A percentile compares a stretch with the other conserved stretches of the same genome.
Evolutionary conservation across 2,797 vertebrate species (phyloP).

Genomic region (Arrhamphus sclerolepis): DNA sequence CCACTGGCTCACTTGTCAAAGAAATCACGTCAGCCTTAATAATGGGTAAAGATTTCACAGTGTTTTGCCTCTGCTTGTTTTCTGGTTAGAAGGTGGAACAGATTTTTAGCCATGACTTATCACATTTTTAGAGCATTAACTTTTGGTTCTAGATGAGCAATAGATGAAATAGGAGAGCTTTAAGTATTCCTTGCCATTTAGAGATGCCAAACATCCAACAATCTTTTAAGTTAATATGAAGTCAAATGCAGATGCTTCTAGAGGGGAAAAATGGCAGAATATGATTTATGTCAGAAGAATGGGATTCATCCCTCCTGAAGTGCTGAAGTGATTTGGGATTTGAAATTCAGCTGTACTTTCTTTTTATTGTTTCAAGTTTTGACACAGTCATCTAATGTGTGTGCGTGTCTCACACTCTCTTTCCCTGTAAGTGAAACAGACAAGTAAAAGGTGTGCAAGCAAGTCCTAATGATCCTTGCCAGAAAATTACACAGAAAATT

Average conservation of each 20-base stretch:
- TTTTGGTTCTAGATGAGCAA: slow-evolving; percentile 7
- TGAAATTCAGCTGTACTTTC: too few relatives aligned
- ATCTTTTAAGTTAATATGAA: too few relatives aligned
- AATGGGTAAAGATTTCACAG: slow-evolving; percentile 42
- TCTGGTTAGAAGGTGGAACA: slow-evolving; percentile 27
- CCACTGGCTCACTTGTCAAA: slow-evolving; percentile 45
- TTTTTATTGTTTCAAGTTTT: too few relatives aligned
- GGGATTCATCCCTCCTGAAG: too few relatives aligned
- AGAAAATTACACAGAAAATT: neutral
- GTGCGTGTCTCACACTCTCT: neutral
- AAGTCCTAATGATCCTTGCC: neutral
- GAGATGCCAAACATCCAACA: too few relatives aligned
- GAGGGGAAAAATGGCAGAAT: too few relatives aligned
- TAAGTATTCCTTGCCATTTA: too few relatives aligned
- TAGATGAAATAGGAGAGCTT: too few relatives aligned
- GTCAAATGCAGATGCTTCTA: too few relatives aligned
- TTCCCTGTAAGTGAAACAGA: neutral
- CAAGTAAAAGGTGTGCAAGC: neutral
- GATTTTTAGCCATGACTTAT: slow-evolving; percentile 17
- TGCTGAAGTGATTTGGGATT: too few relatives aligned
- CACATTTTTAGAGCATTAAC: neutral
- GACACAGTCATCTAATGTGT: neutral
- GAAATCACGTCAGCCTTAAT: slow-evolving; percentile 46
- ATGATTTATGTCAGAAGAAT: too few relatives aligned
- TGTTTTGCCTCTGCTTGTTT: slow-evolving; percentile 26